Evolutionary conservation across 2,888 invertebrate species (phyloP).

Genomic region (Spodoptera littoralis): DNA sequence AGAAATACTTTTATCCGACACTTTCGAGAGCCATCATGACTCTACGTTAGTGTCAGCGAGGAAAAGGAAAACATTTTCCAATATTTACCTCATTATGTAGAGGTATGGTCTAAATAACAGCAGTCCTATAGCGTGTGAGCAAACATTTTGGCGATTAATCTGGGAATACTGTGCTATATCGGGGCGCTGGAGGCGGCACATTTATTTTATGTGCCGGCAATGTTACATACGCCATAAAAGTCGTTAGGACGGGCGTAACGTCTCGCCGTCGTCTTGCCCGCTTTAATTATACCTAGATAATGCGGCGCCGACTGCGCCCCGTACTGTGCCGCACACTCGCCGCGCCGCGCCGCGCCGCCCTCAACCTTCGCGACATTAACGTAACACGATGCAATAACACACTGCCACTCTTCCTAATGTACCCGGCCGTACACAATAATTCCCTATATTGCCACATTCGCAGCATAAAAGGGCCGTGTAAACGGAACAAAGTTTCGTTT

Average conservation of each 20-base stretch:
- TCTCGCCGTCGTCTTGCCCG: slow-evolving; percentile 87
- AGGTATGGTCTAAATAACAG: slow-evolving; percentile 72
- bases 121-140: slow-evolving; percentile 79
- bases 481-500: slow-evolving; percentile 69
- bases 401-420: slow-evolving; percentile 77
- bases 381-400: slow-evolving; percentile 83
- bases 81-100: slow-evolving; percentile 77
- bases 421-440: slow-evolving; percentile 68
- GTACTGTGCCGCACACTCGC: slow-evolving; percentile 23
- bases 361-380: slow-evolving; percentile 75
- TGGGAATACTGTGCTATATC: slow-evolving; percentile 82
- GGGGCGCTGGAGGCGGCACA: slow-evolving; percentile 84
- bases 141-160: slow-evolving; percentile 88
- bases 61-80: slow-evolving; percentile 67
- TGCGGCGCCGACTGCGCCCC: slow-evolving; percentile 79
- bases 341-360: slow-evolving; percentile 27
- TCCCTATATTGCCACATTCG: slow-evolving; percentile 61
- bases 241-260: slow-evolving; percentile 88
- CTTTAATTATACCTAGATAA: slow-evolving; percentile 88
- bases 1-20: slow-evolving; percentile 53
- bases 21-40: slow-evolving; percentile 53
- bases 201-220: slow-evolving; percentile 88
- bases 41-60: slow-evolving; percentile 55
- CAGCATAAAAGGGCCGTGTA: slow-evolving; percentile 62
- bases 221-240: slow-evolving; percentile 89